Evolutionary conservation across 2,888 invertebrate species (phyloP).

Genomic region (Mesorhabditis sp.): DNA sequence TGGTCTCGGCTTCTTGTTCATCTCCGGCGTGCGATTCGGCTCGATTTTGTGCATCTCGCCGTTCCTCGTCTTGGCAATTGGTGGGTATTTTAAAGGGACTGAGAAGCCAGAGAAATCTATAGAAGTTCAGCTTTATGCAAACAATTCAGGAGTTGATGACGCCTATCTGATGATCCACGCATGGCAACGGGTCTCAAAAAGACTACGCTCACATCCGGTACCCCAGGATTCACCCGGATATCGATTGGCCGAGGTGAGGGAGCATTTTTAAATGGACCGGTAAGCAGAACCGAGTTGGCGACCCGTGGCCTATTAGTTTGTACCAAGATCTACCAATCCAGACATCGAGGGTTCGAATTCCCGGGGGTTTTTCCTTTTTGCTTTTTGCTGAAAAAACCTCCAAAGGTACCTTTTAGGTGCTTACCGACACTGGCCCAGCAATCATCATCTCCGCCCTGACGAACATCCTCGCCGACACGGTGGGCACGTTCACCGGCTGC

Average conservation of each 20-base stretch:
- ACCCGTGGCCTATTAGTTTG: no score
- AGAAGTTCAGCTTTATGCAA: not conserved
- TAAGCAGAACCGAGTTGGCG: not conserved
- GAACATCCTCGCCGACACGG: slow-evolving; percentile 52
- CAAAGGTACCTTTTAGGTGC: slow-evolving; percentile 22
- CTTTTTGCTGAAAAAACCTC: not conserved
- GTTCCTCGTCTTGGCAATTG: slow-evolving; percentile 49
- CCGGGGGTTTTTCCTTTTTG: no score
- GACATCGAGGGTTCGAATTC: no score
- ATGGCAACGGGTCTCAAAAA: slow-evolving; percentile 54
- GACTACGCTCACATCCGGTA: slow-evolving; percentile 44
- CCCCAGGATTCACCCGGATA: slow-evolving; percentile 50
- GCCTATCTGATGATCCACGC: slow-evolving; percentile 56
- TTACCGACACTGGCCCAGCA: slow-evolving; percentile 53
- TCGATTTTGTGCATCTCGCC: slow-evolving; percentile 54
- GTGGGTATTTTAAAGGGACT: slow-evolving; percentile 16
- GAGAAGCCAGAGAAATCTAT: slow-evolving; percentile 3
- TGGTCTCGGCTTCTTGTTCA: slow-evolving; percentile 49
- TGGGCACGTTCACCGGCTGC: slow-evolving; percentile 45
- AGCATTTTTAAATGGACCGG: not conserved
- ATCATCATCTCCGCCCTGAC: slow-evolving; percentile 53
- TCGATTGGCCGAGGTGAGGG: slow-evolving; percentile 41
- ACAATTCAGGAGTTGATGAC: slow-evolving; percentile 42
- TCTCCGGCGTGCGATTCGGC: slow-evolving; percentile 47
- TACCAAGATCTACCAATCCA: no score